Evolutionary conservation across 2,888 invertebrate species (phyloP).

Genomic region (Parapristionchus giblindavisi): DNA sequence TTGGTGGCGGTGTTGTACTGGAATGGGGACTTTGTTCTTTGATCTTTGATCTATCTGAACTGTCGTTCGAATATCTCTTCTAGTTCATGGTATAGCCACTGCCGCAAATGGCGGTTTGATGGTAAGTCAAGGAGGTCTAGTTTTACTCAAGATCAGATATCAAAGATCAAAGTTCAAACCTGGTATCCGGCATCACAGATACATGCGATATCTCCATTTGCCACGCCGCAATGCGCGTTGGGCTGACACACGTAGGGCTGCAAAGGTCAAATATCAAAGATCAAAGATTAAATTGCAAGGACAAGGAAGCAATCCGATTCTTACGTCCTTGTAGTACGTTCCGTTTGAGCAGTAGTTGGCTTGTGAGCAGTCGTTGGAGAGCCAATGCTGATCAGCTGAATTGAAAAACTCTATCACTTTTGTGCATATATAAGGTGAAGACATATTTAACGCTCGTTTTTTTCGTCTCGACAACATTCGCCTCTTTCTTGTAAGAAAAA

Average conservation of each 20-base stretch:
- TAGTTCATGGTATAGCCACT: too few relatives aligned
- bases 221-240: conserved; percentile 47
- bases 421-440: too few relatives aligned
- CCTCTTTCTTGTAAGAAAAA: too few relatives aligned
- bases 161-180: conserved; percentile 39
- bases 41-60: too few relatives aligned
- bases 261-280: background rate
- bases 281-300: background rate
- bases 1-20: conserved; percentile 39
- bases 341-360: conserved; percentile 56
- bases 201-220: conserved; percentile 43
- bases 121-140: too few relatives aligned
- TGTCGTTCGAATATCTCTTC: too few relatives aligned
- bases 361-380: conserved; percentile 53
- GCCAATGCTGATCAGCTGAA: conserved; percentile 50
- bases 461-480: too few relatives aligned
- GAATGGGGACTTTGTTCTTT: too few relatives aligned
- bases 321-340: conserved; percentile 49
- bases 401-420: too few relatives aligned
- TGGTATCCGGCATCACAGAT: conserved; percentile 52
- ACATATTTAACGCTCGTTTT: too few relatives aligned
- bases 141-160: too few relatives aligned
- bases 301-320: background rate
- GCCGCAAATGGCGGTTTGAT: too few relatives aligned
- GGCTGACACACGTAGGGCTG: conserved; percentile 50